phyloP scores from a whole-genome alignment of 2,113 vertebrate genomes.

The Talpa occidentalis region DNA sequence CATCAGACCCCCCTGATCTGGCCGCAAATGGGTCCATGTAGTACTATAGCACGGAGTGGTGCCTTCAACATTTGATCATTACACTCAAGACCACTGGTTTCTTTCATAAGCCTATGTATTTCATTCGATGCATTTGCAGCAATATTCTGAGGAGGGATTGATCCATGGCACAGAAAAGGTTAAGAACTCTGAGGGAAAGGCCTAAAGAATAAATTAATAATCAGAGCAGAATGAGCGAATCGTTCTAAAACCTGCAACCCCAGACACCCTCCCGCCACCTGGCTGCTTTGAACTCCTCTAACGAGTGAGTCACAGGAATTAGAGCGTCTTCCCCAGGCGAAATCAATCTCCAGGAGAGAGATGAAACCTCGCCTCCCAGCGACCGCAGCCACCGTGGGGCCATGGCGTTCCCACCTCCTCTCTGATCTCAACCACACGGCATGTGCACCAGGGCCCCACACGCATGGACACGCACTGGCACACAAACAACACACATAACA shows the following conservation, averaged over 20 bases:
- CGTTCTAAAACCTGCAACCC: conserved; percentile 52
- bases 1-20: background rate
- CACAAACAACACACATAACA: background rate
- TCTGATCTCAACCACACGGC: conserved; percentile 1
- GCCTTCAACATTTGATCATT: fast-evolving
- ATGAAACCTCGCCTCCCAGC: background rate
- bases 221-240: conserved; percentile 49
- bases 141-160: background rate
- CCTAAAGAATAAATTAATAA: conserved; percentile 57
- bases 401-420: background rate
- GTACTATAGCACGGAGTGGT: fast-evolving
- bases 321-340: background rate
- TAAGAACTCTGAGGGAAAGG: conserved; percentile 28
- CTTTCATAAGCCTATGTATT: fast-evolving
- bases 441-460: background rate
- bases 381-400: background rate
- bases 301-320: conserved; percentile 57
- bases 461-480: fast-evolving
- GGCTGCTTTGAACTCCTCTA: conserved; percentile 69
- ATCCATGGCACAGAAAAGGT: background rate
- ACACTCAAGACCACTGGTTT: fast-evolving
- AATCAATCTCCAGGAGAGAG: conserved; percentile 34
- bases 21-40: fast-evolving
- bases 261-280: conserved; percentile 60
- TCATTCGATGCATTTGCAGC: background rate